Base-by-base conservation (phyloP, 1,140 invertebrate genomes). In the Drosophila tristis region DNA sequence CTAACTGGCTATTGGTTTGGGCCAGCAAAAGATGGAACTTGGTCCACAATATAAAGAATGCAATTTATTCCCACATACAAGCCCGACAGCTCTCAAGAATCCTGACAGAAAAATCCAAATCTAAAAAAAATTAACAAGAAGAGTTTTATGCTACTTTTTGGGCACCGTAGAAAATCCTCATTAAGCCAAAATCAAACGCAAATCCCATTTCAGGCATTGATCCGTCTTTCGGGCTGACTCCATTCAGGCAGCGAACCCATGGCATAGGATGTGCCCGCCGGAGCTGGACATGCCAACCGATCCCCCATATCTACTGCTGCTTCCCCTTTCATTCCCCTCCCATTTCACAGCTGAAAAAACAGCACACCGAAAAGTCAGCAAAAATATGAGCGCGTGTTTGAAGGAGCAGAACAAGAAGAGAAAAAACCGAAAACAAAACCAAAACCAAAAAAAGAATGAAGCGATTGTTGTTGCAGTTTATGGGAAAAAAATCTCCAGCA, bases 361-460 rank as follows among this genome's bases (percentile, higher is more conserved):
- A 53, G 5, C 58, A 43, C 61, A 39, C 45, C 50, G 50, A 78
- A 85, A 81, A 86, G 78, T 86, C 82, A 78, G 78, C 78, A 80
- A 51, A 86, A 81, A 87, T 86, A 78, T 81, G 70, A 49, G 51
- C 71, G 75, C 56, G 61, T 84, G 55, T 75, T 75, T 79, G 70
- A 57, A 53, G 65, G 68, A 64, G 65, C 16, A 44, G 20, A 13
- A 6, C 43, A 31, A 70, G 42, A 35, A 50, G 26, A 44, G n/a
- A 4, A 2, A 39, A 11, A 39, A 44, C 39, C 11, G 35, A 39
- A 39, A 39, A 9, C 35, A 39, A 39, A 39, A 39, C 35, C 35
- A 13, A 39, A 39, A 39, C 4, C 25, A 44, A 53, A 16, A 67
- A 74, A 87, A 81, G 70, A 81, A 87, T 72, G 70, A 55, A 39